Evolutionary conservation across 2,113 vertebrate species (phyloP), one percentile per base, ranked within the genome.

Genomic region (Rhadina sibilatrix): DNA sequence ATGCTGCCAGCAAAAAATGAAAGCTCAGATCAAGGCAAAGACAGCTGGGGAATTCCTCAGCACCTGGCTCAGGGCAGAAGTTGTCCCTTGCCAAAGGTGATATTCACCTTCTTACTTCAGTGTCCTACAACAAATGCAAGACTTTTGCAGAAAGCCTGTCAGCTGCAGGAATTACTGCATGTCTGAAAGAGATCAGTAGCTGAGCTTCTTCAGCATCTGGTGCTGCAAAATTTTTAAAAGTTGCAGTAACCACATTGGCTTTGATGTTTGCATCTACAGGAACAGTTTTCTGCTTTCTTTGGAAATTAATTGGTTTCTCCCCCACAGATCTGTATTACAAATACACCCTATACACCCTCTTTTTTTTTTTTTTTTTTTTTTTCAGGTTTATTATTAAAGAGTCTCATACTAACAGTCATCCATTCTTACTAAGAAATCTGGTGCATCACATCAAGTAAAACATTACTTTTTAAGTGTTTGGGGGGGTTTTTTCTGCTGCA

Each of bases 21-120:
- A 90, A 80, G 69, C 44, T 63, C 44, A 63, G 80, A 87, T 91
- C 38, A 31, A 63, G 33, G 68, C 53, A 33, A 21, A 91, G 80
- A 68, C 49, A 49, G 59, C 76, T 93, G 59, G 71, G 87, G 89
- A 96, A 94, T 83, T 96, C 79, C 95, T 94, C 92, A 96, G 85
- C 83, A 93, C 87, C 68, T 94, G 38, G 9, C 47, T 46, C 24
- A 90, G 89, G 88, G 82, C 54, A 71, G 89, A 76, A 65, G 37
- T 17, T 76, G 64, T 54, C 86, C 79, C 59, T 96, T 94, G 91
- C 33, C 61, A 90, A 63, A 53, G 68, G 38, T 47, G 68, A 87
- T 86, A 86, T 85, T 75, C 74, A 97, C 71, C 82, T 83, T 56
- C 28, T 70, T 40, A 46, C 33, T 87, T 94, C 81, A 14, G 31